Evolutionary conservation across 2,888 invertebrate species (phyloP).

Genomic region (Leuctra nigra): DNA sequence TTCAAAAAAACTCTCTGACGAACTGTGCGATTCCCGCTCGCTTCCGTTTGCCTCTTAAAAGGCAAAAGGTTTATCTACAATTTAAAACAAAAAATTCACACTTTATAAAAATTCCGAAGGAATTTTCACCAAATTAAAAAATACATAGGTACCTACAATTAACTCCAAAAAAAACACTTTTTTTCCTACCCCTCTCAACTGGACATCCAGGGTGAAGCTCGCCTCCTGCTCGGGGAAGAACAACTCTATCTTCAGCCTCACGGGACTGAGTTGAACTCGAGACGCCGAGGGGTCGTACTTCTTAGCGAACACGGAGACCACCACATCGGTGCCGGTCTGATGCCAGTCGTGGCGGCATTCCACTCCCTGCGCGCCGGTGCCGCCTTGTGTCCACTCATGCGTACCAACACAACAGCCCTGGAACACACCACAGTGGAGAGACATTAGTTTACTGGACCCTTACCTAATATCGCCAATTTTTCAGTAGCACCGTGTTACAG

Average conservation of each 20-base stretch:
- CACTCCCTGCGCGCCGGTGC: slow-evolving; percentile 50
- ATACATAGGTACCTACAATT: background rate
- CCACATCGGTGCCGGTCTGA: slow-evolving; percentile 79
- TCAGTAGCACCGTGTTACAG: too few relatives aligned
- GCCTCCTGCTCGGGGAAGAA: slow-evolving; percentile 73
- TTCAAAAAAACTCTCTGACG: too few relatives aligned
- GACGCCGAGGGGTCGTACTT: slow-evolving; percentile 74
- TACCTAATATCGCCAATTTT: too few relatives aligned
- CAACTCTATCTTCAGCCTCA: slow-evolving; percentile 66
- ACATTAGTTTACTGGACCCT: too few relatives aligned
- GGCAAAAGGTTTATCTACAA: too few relatives aligned
- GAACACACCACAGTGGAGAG: too few relatives aligned
- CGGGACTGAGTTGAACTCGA: slow-evolving; percentile 73
- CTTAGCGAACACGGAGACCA: slow-evolving; percentile 87
- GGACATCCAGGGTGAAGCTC: slow-evolving; percentile 65
- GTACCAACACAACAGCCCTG: slow-evolving; percentile 74
- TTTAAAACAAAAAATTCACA: background rate
- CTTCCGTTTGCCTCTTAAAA: too few relatives aligned
- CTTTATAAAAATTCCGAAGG: background rate
- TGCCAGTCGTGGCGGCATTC: slow-evolving; percentile 92
- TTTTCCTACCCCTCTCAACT: slow-evolving; percentile 79
- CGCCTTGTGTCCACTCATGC: slow-evolving; percentile 77
- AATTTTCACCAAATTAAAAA: background rate
- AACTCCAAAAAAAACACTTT: too few relatives aligned
- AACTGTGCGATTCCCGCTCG: too few relatives aligned